These are phyloP conservation scores for Oncorhynchus gorbuscha DNA, from an alignment of 2,113 vertebrate species.

Conservation along the genomic window DNA sequence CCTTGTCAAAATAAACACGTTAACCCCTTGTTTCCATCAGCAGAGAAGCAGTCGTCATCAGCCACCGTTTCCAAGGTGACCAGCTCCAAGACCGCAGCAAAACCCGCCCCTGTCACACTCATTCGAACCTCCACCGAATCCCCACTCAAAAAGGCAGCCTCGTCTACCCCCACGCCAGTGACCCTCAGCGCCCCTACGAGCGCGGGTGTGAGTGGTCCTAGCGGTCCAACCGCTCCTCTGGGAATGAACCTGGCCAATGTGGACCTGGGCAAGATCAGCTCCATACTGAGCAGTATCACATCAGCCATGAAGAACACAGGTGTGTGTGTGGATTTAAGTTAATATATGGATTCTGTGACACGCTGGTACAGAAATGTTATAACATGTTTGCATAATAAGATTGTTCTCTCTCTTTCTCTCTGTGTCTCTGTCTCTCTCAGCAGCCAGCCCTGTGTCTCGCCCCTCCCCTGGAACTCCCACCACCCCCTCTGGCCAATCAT, in stretches of 20 bases:
- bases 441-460: slow-evolving; percentile 85
- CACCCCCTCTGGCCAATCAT: slow-evolving; percentile 78
- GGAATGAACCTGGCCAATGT: slow-evolving; percentile 92
- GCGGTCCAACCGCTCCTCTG: slow-evolving; percentile 59
- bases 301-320: slow-evolving; percentile 97
- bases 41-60: slow-evolving; percentile 69
- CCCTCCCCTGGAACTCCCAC: slow-evolving; percentile 86
- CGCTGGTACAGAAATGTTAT: not conserved
- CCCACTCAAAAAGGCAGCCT: slow-evolving; percentile 17
- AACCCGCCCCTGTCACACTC: slow-evolving; percentile 43
- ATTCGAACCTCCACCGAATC: slow-evolving; percentile 37
- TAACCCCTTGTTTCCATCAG: slow-evolving; percentile 50
- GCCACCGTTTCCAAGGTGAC: slow-evolving; percentile 58
- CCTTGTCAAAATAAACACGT: too few species aligned
- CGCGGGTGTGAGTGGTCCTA: slow-evolving; percentile 40
- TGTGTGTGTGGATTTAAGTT: slow-evolving; percentile 48
- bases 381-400: not conserved
- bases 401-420: not conserved
- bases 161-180: slow-evolving; percentile 28
- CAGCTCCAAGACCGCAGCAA: slow-evolving; percentile 42
- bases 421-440: slow-evolving; percentile 42
- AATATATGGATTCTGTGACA: not conserved
- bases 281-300: slow-evolving; percentile 92
- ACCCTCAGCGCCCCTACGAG: slow-evolving; percentile 56
- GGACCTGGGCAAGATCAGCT: slow-evolving; percentile 98